Percentiles rank a stretch among this genome's conserved stretches.
phyloP scores from a whole-genome alignment of 2,113 vertebrate genomes.

The Rhea americana region DNA sequence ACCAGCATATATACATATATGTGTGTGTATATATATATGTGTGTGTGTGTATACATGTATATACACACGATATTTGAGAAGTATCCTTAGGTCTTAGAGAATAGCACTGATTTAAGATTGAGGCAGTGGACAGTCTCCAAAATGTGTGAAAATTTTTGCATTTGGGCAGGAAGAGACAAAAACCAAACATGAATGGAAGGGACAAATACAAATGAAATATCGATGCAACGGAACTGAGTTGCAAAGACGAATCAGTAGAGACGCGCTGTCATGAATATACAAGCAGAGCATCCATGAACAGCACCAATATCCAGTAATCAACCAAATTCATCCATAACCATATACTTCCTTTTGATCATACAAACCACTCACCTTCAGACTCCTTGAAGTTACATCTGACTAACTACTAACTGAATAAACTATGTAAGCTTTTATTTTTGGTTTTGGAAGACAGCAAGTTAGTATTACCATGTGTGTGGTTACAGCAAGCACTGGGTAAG shows the following conservation, averaged over 20 bases:
- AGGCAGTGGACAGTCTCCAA: background rate
- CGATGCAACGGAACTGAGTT: background rate
- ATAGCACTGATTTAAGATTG: background rate
- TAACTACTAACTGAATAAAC: background rate
- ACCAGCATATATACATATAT: background rate
- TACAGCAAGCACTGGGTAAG: background rate
- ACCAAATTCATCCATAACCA: background rate
- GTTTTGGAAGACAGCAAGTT: background rate
- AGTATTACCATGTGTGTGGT: fast-evolving
- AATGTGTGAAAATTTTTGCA: background rate
- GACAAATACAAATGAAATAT: constrained; percentile 23
- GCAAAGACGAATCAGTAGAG: background rate
- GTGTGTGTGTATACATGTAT: no score
- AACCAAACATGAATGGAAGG: background rate
- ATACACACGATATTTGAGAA: background rate
- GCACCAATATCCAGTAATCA: background rate
- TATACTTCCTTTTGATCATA: background rate
- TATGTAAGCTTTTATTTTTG: background rate
- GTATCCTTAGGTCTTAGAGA: background rate
- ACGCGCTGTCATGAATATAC: background rate
- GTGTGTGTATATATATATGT: no score
- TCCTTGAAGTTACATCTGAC: background rate
- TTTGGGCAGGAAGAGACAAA: background rate
- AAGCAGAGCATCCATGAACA: background rate
- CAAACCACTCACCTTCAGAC: background rate